phyloP scores from a whole-genome alignment of 2,797 vertebrate genomes.

The Philypnodon macrostomus region DNA sequence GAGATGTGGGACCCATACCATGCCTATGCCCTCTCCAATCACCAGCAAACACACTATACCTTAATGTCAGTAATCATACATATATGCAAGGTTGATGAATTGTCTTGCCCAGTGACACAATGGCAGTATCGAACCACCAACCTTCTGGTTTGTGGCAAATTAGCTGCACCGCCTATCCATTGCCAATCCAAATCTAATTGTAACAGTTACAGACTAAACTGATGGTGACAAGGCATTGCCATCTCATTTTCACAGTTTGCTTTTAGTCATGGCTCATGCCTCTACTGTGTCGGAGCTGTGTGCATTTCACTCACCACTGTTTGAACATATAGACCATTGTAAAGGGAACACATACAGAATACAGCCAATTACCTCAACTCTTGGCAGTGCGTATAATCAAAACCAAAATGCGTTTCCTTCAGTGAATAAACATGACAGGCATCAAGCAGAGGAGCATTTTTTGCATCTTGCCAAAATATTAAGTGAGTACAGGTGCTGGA shows the following conservation, averaged over 20 bases:
- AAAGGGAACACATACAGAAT: conserved; percentile 55
- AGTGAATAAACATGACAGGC: conserved; percentile 82
- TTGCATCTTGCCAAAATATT: conserved; percentile 76
- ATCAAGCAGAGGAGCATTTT: conserved; percentile 68
- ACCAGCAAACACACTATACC: too few relatives aligned
- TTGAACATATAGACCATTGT: conserved; percentile 42
- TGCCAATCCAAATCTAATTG: too few relatives aligned
- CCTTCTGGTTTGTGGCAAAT: too few relatives aligned
- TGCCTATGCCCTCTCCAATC: too few relatives aligned
- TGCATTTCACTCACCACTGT: conserved; percentile 7
- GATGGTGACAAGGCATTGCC: not conserved
- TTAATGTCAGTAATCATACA: too few relatives aligned
- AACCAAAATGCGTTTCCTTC: conserved; percentile 86
- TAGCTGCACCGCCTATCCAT: too few relatives aligned
- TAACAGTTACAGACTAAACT: too few relatives aligned
- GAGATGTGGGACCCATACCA: too few relatives aligned
- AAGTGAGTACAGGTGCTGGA: conserved; percentile 87
- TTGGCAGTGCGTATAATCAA: conserved; percentile 83
- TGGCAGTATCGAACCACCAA: too few relatives aligned
- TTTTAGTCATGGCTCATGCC: conserved; percentile 7
- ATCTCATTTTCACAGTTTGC: not conserved
- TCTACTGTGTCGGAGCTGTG: not conserved
- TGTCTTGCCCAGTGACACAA: too few relatives aligned
- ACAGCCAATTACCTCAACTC: conserved; percentile 77
- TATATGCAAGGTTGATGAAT: too few relatives aligned